These are phyloP conservation scores for Phaethornis superciliosus DNA, from an alignment of 2,113 vertebrate genomes.

Conservation along the genomic window DNA sequence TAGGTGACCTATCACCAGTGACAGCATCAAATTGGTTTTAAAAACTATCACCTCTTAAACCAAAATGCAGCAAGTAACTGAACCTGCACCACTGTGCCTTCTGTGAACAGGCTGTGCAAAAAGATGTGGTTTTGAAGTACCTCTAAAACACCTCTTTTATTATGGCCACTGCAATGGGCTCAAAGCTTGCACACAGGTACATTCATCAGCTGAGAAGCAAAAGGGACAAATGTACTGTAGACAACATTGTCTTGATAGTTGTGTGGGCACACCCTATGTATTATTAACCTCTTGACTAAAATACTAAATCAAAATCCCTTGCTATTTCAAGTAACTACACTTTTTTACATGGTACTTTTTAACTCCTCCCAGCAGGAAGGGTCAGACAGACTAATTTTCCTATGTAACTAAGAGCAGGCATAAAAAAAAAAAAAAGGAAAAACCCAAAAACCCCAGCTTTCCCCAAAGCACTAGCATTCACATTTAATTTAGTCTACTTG, in stretches of 20 bases:
- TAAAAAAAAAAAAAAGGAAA: not conserved
- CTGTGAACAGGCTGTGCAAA: not conserved
- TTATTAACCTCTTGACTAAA: not conserved
- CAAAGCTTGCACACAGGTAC: not conserved
- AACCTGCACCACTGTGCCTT: not conserved
- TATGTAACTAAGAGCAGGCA: not conserved
- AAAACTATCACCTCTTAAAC: not conserved
- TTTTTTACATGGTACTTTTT: not conserved
- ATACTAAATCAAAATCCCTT: not conserved
- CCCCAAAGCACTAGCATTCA: not conserved
- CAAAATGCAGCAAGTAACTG: not conserved
- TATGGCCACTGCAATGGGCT: not conserved
- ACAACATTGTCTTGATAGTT: not conserved
- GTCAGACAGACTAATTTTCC: not conserved
- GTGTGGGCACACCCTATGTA: not conserved
- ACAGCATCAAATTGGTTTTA: not conserved
- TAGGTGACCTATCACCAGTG: not conserved
- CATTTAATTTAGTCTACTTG: not conserved
- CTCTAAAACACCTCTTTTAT: not conserved
- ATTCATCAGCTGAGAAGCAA: not conserved
- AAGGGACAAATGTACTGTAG: not conserved
- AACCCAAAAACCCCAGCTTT: not conserved
- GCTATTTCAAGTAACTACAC: not conserved
- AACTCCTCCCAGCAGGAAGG: not conserved
- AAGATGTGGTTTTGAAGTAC: not conserved